These are phyloP conservation scores for Agrotis exclamationis DNA, from an alignment of 2,888 invertebrate genomes.

Conservation along the genomic window DNA sequence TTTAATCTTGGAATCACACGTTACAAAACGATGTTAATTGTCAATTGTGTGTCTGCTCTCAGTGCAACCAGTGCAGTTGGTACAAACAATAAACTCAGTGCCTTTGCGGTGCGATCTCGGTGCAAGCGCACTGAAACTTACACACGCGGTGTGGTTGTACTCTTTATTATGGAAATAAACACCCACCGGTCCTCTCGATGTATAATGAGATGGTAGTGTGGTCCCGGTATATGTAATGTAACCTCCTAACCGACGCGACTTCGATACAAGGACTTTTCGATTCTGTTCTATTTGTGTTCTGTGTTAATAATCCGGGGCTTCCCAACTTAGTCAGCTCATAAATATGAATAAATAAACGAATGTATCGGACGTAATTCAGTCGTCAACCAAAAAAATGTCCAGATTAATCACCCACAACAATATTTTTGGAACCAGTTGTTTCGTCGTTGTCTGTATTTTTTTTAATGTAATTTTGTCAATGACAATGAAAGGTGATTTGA, in stretches of 20 bases:
- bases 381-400: too few relatives aligned
- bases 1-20: constrained; percentile 6
- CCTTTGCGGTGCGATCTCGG: not conserved
- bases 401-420: too few relatives aligned
- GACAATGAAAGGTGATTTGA: not conserved
- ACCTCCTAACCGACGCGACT: not conserved
- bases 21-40: constrained; percentile 11
- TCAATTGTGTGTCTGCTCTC: constrained; percentile 34
- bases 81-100: not conserved
- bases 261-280: not conserved
- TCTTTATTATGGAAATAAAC: constrained; percentile 42
- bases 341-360: too few relatives aligned
- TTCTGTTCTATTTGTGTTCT: too few relatives aligned
- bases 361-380: too few relatives aligned
- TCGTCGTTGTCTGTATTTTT: not conserved
- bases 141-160: constrained; percentile 3
- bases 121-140: constrained; percentile 25
- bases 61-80: constrained; percentile 17
- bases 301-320: too few relatives aligned
- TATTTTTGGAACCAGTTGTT: not conserved
- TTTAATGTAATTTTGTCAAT: too few relatives aligned
- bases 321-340: too few relatives aligned
- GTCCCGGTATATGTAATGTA: not conserved
- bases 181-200: not conserved
- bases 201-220: constrained; percentile 5